Evolutionary conservation across 2,888 invertebrate species (phyloP).

Genomic region (Agriopis aurantiaria): DNA sequence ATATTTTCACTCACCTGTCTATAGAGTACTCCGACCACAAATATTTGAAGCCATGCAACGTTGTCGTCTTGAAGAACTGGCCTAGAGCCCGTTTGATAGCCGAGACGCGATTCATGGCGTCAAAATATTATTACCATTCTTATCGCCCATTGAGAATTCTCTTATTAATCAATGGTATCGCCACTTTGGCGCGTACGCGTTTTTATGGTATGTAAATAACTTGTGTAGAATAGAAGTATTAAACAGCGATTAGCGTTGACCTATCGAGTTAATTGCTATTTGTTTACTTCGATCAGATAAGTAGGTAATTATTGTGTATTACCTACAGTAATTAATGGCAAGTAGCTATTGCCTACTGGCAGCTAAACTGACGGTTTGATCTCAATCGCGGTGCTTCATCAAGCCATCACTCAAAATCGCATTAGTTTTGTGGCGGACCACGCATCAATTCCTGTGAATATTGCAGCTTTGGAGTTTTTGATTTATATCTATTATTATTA

Average conservation of each 20-base stretch:
- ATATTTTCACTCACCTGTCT: conserved; percentile 65
- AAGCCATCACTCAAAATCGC: conserved; percentile 2
- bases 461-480: too few relatives aligned
- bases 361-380: not conserved
- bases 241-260: conserved; percentile 14
- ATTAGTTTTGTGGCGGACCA: too few relatives aligned
- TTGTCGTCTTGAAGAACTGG: conserved; percentile 68
- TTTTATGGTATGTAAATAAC: not conserved
- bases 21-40: conserved; percentile 57
- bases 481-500: too few relatives aligned
- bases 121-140: not conserved
- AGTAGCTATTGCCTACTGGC: too few relatives aligned
- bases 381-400: conserved; percentile 16
- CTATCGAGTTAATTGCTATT: conserved; percentile 11
- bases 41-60: conserved; percentile 80
- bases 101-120: conserved; percentile 28
- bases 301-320: not conserved
- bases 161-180: too few relatives aligned
- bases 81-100: conserved; percentile 49
- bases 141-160: too few relatives aligned
- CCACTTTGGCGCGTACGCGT: not conserved
- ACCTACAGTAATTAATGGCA: not conserved
- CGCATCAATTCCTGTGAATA: too few relatives aligned
- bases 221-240: not conserved
- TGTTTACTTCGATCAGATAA: conserved; percentile 12